Base-by-base conservation (phyloP, 2,888 invertebrate genomes). In the Sarcophaga subvicina region DNA sequence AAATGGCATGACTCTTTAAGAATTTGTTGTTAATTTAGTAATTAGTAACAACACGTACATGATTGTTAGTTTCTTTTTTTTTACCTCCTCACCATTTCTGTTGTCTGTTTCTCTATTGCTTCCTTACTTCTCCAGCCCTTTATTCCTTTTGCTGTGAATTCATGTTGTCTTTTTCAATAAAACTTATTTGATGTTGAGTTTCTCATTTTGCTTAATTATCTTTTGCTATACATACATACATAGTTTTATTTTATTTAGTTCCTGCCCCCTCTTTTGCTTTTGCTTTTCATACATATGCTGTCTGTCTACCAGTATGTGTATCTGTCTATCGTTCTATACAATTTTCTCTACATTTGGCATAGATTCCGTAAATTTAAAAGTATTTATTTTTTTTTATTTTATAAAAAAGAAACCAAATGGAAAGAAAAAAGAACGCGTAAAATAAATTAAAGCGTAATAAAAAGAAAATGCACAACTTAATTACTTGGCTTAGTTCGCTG, bases 11-110 rank as follows among this genome's bases (percentile, higher is more conserved):
- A 14, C 45, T 22, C 37, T 54, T 64, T 69, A 63, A 25, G 14
- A 70, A 77, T 75, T 81, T 81, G 78, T 83, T 83, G 80, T 80
- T 86, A 66, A 77, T 80, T 80, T 83, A 78, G 83, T 81, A 87
- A 87, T 87, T 87, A 87, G 86, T 70, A 81, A 79, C 70, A 87
- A 84, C 81, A 87, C 81, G 81, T 81, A 76, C 17, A 54, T 54
- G 17, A 5, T 70, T 80, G 63, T 72, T 20, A 60, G 17, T 66
- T 37, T 37, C 37, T 37, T 37, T 54, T 14, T 12, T 54, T 75
- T 69, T 83, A 17, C 12, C 25, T 25, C 10, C 6, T 4, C n/a
- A 20, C 22, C 62, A 37, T 27, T 37, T 27, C 14, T 5, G 20
- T 10, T 6, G 2, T 63, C 5, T 8, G 25, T 75, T 2, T 27